A percentile compares a stretch with the other conserved stretches of the same genome.
phyloP scores from a whole-genome alignment of 2,888 invertebrate species.

The Nephrocerus scutellatus region DNA sequence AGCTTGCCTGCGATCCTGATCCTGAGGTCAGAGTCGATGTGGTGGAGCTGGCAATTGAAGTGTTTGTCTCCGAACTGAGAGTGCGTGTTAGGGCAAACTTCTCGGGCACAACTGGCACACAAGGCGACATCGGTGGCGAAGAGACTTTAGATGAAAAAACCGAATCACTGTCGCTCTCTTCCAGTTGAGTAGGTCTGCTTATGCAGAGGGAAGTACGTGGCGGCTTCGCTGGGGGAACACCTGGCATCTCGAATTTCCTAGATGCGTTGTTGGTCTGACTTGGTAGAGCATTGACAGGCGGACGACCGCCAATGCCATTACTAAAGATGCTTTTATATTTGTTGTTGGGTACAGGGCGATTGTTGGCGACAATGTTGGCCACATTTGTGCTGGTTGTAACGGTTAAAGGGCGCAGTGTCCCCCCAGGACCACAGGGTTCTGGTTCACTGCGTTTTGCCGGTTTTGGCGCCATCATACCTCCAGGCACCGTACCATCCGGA shows the following conservation, averaged over 20 bases:
- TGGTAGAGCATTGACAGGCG: slow-evolving; percentile 16
- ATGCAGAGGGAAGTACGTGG: slow-evolving; percentile 43
- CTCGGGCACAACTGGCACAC: slow-evolving; percentile 50
- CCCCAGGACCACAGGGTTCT: not conserved
- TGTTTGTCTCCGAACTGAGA: slow-evolving; percentile 65
- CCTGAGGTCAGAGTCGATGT: slow-evolving; percentile 67
- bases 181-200: slow-evolving; percentile 27
- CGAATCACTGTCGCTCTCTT: slow-evolving; percentile 68
- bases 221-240: slow-evolving; percentile 41
- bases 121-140: slow-evolving; percentile 64
- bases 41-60: slow-evolving; percentile 62
- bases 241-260: slow-evolving; percentile 17
- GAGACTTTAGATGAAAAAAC: slow-evolving; percentile 80
- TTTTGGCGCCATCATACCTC: slow-evolving; percentile 23
- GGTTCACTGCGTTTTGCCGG: slow-evolving; percentile 28
- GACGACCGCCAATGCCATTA: slow-evolving; percentile 8
- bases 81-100: slow-evolving; percentile 59
- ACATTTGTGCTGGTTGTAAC: slow-evolving; percentile 29
- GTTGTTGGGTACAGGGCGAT: too few relatives aligned
- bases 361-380: slow-evolving; percentile 35
- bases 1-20: slow-evolving; percentile 67
- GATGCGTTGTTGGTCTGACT: slow-evolving; percentile 23
- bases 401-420: slow-evolving; percentile 25
- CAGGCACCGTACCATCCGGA: slow-evolving; percentile 36
- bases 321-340: slow-evolving; percentile 26